Conservation (phyloP, 2,888 invertebrate genomes). For the Sympetrum striolatum region DNA sequence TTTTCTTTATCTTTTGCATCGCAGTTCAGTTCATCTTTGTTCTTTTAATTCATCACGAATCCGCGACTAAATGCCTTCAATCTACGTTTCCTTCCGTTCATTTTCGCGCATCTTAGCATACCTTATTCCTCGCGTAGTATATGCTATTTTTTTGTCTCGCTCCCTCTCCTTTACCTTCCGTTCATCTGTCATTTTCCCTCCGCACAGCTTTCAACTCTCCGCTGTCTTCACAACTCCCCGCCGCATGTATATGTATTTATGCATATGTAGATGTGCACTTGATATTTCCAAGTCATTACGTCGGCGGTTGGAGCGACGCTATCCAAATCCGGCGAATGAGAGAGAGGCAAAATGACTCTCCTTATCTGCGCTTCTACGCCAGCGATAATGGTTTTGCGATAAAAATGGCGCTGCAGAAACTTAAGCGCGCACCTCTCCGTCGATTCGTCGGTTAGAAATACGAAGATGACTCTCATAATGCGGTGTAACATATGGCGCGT, state of each 20-base stretch:
- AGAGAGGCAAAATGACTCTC: background rate
- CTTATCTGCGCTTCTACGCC: background rate
- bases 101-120: background rate
- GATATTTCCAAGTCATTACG: slow-evolving; percentile 38
- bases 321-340: slow-evolving; percentile 8
- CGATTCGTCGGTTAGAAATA: background rate
- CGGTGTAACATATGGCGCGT: no score
- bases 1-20: no score
- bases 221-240: background rate
- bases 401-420: background rate
- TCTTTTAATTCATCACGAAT: no score
- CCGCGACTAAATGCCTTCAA: background rate
- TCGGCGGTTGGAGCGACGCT: background rate
- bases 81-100: background rate
- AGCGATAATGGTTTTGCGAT: background rate
- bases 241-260: slow-evolving; percentile 37
- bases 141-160: background rate
- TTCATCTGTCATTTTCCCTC: background rate
- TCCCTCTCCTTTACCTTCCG: background rate
- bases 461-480: background rate
- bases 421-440: background rate
- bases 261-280: slow-evolving; percentile 29
- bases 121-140: background rate
- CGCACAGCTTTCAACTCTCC: background rate
- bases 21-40: no score